Base-by-base conservation (phyloP, 2,888 invertebrate species). In the Chrysodeixis includens region DNA sequence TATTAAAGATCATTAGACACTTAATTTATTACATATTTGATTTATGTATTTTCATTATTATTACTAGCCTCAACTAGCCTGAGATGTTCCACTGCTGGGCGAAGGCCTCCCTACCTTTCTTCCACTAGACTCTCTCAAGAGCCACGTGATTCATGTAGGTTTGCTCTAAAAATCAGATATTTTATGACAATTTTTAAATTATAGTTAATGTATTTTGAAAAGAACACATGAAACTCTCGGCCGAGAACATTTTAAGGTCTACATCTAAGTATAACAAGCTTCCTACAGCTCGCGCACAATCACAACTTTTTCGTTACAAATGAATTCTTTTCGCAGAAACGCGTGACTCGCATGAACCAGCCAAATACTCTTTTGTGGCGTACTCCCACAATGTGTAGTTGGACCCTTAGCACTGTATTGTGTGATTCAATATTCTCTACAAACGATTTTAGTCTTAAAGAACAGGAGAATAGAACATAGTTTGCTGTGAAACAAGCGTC, bases 251-350 rank as follows among this genome's bases (percentile, higher is more conserved):
- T 74, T 70, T 71, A 71, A 69, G 69, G 46, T 68, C 51, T 55
- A 55, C 56, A 71, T 32, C 81, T 76, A 72, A 71, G 63, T 57
- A 72, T 32, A 65, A 60, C 55, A 60, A 4, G 32, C 56, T 51
- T 44, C 54, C 60, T 66, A 55, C 26, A 62, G 40, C 64, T 53
- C 32, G 40, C 67, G 59, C 62, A 56, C 75, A 81, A 77, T 80
- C 74, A 69, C 62, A 86, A 86, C 80, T 86, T 85, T 90, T 88
- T 84, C 86, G 84, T 81, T 84, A 88, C 88, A 89, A 90, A 88
- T 89, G 89, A 88, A 88, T 89, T 87, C 87, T 76, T 89, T 90
- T 87, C 83, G 83, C 75, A 69, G 68, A 57, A 62, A 79, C 76
- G 79, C 89, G 87, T 87, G 88, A 84, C 85, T 80, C 71, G 89